Base-by-base conservation (phyloP, 1,140 invertebrate species). In the Drosophila bifasciata region DNA sequence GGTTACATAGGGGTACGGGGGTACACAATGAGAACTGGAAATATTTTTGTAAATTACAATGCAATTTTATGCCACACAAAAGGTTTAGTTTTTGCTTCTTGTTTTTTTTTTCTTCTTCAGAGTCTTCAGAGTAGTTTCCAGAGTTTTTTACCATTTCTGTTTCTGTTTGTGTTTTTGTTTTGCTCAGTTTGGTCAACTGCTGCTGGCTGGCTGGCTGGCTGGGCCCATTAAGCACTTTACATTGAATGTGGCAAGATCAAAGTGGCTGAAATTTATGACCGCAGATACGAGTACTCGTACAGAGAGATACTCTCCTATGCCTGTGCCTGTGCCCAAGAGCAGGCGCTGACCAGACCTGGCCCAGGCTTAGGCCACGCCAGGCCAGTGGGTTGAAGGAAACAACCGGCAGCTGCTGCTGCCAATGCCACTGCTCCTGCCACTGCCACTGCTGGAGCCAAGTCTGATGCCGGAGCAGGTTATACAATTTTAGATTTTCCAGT, bases 161-260 rank as follows among this genome's bases (percentile, higher is more conserved):
- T 4, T 11, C n/a, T 32, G 17, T 59, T 25, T 32, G 5, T 40
- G 60, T 67, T 53, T 77, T 64, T 80, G 58, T 72, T 52, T 52
- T 66, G 63, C 39, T 52, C 25, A 15, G 45, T 32, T 64, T 46
- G 66, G 62, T 69, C 66, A 69, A 69, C 60, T 66, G 75, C 70
- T n/a, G n/a, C n/a, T n/a, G n/a, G n/a, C n/a, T n/a, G n/a, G n/a
- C n/a, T n/a, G n/a, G n/a, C n/a, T n/a, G n/a, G n/a, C n/a, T 67
- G 49, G 69, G 74, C 55, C 81, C 83, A 88, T 86, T 86, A 86
- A 86, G 83, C 81, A 86, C 81, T 86, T 86, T 86, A 86, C 81
- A 86, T 86, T 86, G 73, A 86, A 86, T 76, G 83, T 88, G 84
- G 83, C 83, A 78, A 89, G 83, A 88, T 88, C 83, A 88, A 88